Base-by-base conservation (phyloP, 1,140 invertebrate species). In the Pissodes strobi region DNA sequence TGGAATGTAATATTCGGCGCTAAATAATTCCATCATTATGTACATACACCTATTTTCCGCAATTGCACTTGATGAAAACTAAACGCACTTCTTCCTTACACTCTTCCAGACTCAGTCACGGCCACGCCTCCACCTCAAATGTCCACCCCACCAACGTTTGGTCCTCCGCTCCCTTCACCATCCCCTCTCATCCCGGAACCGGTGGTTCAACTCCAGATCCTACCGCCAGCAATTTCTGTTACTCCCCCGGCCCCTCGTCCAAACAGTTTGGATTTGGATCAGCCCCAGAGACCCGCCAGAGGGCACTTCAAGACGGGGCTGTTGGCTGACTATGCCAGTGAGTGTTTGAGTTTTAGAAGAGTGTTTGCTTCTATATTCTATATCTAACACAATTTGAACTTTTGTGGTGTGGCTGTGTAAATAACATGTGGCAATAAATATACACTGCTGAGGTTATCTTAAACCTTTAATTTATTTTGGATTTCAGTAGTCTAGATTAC, bases 231-330 rank as follows among this genome's bases (percentile, higher is more conserved):
- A 9, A 75, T 71, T n/a, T 68, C 74, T 15, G 72, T 67, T 30
- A 49, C 71, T 9, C 64, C 72, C 17, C 68, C 75, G 41, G n/a
- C n/a, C n/a, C 51, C 60, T 22, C 74, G 76, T 59, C 77, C 78
- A 39, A 74, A 69, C 60, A 51, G 22, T 34, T 67, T 64, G 43
- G 65, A 77, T 45, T 66, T 77, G 48, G 74, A 73, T 12, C 74
- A 73, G 64, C 76, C 77, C 15, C 70, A 78, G 23, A 68, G 77
- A 37, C 79, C 79, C 45, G 69, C 66, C 56, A 72, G 79, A 69
- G 74, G 75, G 52, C 69, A 52, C 19, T 53, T 46, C 15, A 34
- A 25, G 39, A n/a, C n/a, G n/a, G n/a, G n/a, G n/a, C n/a, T n/a
- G n/a, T 66, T 66, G 66, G 60, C 66, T 66, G 55, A 61, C 67